Evolutionary conservation across 2,888 invertebrate genomes (phyloP).

Genomic region (Hesperia comma): DNA sequence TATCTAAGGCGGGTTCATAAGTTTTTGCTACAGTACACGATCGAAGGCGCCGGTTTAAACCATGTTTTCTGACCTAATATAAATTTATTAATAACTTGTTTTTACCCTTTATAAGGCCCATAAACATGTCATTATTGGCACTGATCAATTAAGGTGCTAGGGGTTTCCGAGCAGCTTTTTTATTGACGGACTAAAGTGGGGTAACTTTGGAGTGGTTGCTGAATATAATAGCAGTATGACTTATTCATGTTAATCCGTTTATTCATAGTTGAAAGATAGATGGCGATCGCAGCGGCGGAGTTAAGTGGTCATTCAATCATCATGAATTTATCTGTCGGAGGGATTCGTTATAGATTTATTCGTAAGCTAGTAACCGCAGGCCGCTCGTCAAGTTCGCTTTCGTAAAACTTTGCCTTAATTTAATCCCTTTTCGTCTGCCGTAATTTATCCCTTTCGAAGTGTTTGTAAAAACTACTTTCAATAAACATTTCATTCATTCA

Average conservation of each 20-base stretch:
- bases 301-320: slow-evolving; percentile 24
- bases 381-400: no score
- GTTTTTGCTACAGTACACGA: slow-evolving; percentile 68
- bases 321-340: slow-evolving; percentile 20
- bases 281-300: slow-evolving; percentile 13
- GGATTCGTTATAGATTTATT: slow-evolving; percentile 7
- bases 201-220: slow-evolving; percentile 3
- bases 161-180: slow-evolving; percentile 26
- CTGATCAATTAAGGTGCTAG: slow-evolving; percentile 68
- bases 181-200: slow-evolving; percentile 9
- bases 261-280: slow-evolving; percentile 36
- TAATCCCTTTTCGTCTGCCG: no score
- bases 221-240: slow-evolving; percentile 35
- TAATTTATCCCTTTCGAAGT: no score
- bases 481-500: no score
- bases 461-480: no score
- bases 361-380: no score
- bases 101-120: slow-evolving; percentile 54
- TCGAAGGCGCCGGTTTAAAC: slow-evolving; percentile 70
- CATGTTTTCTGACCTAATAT: slow-evolving; percentile 61
- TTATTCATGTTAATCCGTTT: slow-evolving; percentile 35
- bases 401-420: no score
- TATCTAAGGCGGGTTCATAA: slow-evolving; percentile 60
- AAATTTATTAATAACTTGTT: slow-evolving; percentile 71
- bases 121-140: slow-evolving; percentile 80